Conservation (phyloP, 2,888 invertebrate genomes). For the Deroplatys truncata region DNA sequence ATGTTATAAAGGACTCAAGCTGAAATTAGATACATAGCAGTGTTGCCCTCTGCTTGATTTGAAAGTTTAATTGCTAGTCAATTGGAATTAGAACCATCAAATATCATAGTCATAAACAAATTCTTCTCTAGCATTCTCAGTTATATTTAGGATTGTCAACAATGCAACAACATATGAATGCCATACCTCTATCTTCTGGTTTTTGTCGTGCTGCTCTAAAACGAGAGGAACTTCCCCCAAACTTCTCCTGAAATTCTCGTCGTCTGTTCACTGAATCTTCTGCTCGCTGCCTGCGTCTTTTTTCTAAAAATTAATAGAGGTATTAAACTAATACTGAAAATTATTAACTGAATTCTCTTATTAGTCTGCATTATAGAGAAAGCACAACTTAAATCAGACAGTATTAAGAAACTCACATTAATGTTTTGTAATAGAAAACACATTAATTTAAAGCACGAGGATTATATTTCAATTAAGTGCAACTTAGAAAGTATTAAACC, state of each 20-base stretch:
- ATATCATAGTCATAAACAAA: too few relatives aligned
- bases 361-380: background rate
- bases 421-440: too few relatives aligned
- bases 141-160: background rate
- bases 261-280: conserved; percentile 76
- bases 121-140: too few relatives aligned
- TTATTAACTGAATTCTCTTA: background rate
- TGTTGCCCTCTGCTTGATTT: too few relatives aligned
- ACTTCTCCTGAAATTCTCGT: conserved; percentile 67
- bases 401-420: too few relatives aligned
- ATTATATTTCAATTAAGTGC: too few relatives aligned
- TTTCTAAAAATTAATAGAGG: conserved; percentile 52
- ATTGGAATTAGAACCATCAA: too few relatives aligned
- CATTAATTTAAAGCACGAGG: too few relatives aligned
- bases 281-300: conserved; percentile 72
- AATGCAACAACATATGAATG: background rate
- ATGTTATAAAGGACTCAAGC: background rate
- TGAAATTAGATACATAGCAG: background rate
- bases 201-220: conserved; percentile 28
- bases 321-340: background rate
- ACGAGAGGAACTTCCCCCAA: conserved; percentile 40
- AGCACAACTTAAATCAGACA: too few relatives aligned
- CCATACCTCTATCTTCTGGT: conserved; percentile 41
- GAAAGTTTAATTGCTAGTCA: too few relatives aligned
- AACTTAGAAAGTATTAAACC: too few relatives aligned